Percentiles rank a stretch among this genome's conserved stretches.
Conservation (phyloP, 1,140 invertebrate genomes). For the Drosophila tsacasi region DNA sequence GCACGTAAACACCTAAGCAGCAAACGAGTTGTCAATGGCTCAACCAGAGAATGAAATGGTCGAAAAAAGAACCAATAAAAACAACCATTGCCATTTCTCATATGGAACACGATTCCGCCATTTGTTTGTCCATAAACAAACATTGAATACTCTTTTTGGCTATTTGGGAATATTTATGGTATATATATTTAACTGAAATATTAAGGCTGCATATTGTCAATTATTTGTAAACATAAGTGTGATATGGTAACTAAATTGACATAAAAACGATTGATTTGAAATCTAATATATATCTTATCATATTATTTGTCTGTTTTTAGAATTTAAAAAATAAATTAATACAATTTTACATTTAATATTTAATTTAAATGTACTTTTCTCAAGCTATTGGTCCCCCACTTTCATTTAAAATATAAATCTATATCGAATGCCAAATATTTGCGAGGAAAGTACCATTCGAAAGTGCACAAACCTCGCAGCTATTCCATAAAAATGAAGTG, state of each 20-base stretch:
- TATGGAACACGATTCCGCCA: constrained; percentile 6
- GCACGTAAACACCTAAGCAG: constrained; percentile 75
- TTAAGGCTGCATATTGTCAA: background rate
- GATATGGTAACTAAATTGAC: background rate
- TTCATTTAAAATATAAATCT: background rate
- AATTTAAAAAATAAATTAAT: background rate
- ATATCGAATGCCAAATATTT: constrained; percentile 17
- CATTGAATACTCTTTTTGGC: constrained; percentile 14
- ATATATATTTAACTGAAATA: background rate
- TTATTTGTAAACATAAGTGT: background rate
- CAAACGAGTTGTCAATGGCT: constrained; percentile 71
- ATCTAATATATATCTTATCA: background rate
- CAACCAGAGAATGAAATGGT: constrained; percentile 60
- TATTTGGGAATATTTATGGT: background rate
- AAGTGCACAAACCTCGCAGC: constrained; percentile 27
- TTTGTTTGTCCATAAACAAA: background rate
- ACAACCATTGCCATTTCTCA: constrained; percentile 55
- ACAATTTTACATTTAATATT: no score
- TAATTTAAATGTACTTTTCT: no score
- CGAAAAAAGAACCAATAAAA: constrained; percentile 74
- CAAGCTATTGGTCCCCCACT: background rate
- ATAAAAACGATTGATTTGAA: background rate
- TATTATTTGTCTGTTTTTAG: background rate
- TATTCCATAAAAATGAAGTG: constrained; percentile 31
- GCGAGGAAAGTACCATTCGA: constrained; percentile 8